These are phyloP conservation scores for Meloidogyne floridensis DNA, from an alignment of 1,140 invertebrate genomes.

Conservation along the genomic window DNA sequence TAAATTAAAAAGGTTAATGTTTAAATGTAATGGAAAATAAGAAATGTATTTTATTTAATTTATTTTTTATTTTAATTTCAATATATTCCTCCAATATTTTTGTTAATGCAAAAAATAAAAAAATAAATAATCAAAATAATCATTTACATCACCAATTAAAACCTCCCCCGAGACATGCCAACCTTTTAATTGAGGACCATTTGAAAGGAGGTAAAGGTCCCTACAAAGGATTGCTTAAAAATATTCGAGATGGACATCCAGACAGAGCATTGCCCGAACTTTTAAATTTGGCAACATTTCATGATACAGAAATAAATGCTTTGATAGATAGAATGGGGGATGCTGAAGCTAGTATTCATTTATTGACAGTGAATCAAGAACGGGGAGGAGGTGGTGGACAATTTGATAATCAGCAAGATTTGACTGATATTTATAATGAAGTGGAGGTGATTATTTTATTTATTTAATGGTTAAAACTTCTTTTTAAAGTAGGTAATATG, in stretches of 20 bases:
- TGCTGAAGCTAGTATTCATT: conserved; percentile 6
- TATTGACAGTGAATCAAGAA: neutral
- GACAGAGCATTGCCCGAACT: neutral
- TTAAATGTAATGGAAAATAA: too few species aligned
- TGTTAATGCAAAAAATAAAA: neutral
- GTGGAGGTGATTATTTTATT: neutral
- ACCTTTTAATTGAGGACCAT: conserved; percentile 1
- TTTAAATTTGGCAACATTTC: conserved; percentile 3
- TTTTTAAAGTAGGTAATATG: too few species aligned
- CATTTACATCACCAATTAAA: neutral
- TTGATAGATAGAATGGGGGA: neutral
- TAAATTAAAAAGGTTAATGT: too few species aligned
- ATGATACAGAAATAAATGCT: conserved; percentile 7
- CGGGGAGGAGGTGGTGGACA: neutral
- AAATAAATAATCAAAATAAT: conserved; percentile 2
- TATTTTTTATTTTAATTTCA: neutral
- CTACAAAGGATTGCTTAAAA: neutral
- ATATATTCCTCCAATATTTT: neutral
- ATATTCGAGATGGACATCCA: neutral
- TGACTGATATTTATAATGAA: neutral
- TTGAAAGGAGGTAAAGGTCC: neutral
- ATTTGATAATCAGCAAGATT: conserved; percentile 1
- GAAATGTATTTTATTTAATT: too few species aligned
- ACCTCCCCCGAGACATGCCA: neutral
- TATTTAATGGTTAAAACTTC: neutral